Percentiles rank a stretch among this genome's conserved stretches.
Evolutionary conservation across 37 sponge, comb jelly and placozoan genomes (phyloP).

Genomic region (Bolinopsis microptera): DNA sequence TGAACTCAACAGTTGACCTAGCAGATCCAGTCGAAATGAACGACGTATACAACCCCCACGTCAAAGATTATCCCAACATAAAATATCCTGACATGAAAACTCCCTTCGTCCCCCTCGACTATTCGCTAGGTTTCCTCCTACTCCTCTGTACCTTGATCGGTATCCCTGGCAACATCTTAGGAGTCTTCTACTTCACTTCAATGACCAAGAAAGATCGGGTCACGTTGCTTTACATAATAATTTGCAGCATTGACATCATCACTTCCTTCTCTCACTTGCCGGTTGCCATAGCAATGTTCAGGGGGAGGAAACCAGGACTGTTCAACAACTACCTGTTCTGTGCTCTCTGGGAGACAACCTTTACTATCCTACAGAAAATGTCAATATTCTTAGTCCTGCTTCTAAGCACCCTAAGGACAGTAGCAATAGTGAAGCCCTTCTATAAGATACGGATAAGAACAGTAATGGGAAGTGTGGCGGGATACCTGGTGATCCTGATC

Average conservation of each 20-base stretch:
- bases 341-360: slow-evolving; percentile 15
- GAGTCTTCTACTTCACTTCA: background rate
- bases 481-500: background rate
- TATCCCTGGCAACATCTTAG: background rate
- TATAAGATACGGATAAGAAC: background rate
- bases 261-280: background rate
- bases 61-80: no score
- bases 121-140: background rate
- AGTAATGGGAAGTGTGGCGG: background rate
- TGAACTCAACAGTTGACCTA: no score
- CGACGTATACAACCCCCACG: no score
- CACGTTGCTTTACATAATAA: slow-evolving; percentile 4
- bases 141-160: background rate
- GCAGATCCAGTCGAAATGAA: no score
- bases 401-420: background rate
- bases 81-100: no score
- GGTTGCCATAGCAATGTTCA: background rate
- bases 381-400: slow-evolving; percentile 9
- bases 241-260: background rate
- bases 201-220: slow-evolving; percentile 1
- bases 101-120: background rate
- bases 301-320: background rate
- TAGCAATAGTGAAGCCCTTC: slow-evolving; percentile 50
- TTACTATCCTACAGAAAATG: background rate
- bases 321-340: slow-evolving; percentile 2